These are phyloP conservation scores for Nestor notabilis DNA, from an alignment of 2,113 vertebrate species.

Conservation along the genomic window DNA sequence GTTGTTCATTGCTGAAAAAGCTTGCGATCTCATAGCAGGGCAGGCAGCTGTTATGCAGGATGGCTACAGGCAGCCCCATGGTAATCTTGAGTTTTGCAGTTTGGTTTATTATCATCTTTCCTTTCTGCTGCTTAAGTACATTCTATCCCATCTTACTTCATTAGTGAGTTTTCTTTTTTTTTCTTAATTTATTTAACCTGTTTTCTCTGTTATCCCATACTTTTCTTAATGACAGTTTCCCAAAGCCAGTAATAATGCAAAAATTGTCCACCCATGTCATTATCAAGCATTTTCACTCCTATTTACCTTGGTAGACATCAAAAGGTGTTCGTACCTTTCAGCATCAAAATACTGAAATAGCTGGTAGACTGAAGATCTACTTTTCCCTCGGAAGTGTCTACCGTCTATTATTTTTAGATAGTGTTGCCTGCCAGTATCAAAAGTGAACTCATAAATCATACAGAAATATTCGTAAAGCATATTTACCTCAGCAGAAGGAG, in stretches of 20 bases:
- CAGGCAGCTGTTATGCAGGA: background rate
- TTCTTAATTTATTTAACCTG: background rate
- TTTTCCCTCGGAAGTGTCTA: background rate
- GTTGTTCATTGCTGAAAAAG: background rate
- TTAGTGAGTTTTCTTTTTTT: background rate
- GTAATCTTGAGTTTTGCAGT: background rate
- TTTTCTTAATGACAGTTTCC: background rate
- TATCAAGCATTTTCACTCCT: background rate
- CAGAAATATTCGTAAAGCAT: background rate
- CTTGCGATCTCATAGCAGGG: background rate
- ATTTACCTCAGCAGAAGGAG: constrained; percentile 79
- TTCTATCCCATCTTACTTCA: background rate
- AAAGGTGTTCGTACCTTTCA: background rate
- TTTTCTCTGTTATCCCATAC: background rate
- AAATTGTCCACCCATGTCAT: background rate
- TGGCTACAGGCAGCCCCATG: accelerated
- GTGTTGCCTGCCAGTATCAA: background rate
- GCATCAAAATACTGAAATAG: background rate
- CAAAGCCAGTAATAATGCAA: background rate
- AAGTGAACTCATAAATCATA: background rate
- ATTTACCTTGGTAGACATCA: background rate
- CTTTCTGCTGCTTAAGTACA: background rate
- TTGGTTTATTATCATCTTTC: background rate
- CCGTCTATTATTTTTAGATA: background rate
- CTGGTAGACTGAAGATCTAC: background rate